Base-by-base conservation (phyloP, 37 sponge, comb jelly and placozoan genomes). In the Trichoplax adhaerens region DNA sequence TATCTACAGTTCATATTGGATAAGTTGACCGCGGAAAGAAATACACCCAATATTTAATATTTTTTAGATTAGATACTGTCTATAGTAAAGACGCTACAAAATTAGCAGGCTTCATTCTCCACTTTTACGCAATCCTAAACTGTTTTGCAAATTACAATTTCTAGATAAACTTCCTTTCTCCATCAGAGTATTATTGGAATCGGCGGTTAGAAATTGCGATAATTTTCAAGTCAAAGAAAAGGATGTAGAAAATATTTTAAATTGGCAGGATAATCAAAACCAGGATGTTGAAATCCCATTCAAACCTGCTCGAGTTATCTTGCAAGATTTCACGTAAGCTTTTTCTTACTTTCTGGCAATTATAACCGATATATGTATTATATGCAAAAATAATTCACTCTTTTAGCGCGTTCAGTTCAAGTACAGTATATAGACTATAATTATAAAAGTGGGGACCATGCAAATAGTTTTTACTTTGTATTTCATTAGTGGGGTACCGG, bases 241-340 rank as follows among this genome's bases (percentile, higher is more conserved):
- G 2, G 91, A 90, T 53, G 77, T 90, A 5, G 52, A 57, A 58
- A 83, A 72, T 64, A 86, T 90, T 12, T 56, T 90, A 57, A 73
- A 83, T 52, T 90, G 91, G 91, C 68, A 81, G 66, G 29, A 80
- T 69, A 86, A 69, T n/a, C 79, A 83, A 49, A 73, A 68, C 4
- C 52, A 74, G 55, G 53, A 47, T 1, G 84, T 90, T 7, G 91
- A 90, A 74, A 90, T 90, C 48, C 84, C 91, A 0, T 90, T 90
- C 76, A 77, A 74, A n/a, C 91, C 91, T 47, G 73, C 87, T 8
- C 63, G 91, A 5, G 91, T 90, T 52, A 82, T 90, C 52, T 68
- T 90, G 7, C 91, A 90, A 61, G 91, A 90, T 71, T 90, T 90
- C 58, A 90, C 91, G 84, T 88, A 12, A 62, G 88, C 75, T 51